Percentiles rank a stretch among this genome's conserved stretches.
phyloP scores from a whole-genome alignment of 2,113 vertebrate species.

The Triplophysa tibetana region DNA sequence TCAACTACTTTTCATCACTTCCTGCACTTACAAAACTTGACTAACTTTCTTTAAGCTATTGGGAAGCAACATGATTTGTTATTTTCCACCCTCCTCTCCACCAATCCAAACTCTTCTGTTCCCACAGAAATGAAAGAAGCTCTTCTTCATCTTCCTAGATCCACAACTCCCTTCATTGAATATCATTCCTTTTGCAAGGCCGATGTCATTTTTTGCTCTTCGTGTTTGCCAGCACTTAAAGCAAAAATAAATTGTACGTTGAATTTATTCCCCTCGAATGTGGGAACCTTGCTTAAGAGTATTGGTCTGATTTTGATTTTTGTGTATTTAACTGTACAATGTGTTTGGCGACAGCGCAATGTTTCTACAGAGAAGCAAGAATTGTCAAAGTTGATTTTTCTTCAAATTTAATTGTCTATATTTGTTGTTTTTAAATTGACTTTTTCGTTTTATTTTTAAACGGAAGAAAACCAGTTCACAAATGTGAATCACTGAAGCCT shows the following conservation, averaged over 20 bases:
- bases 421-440: slow-evolving; percentile 54
- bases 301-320: slow-evolving; percentile 24
- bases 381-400: slow-evolving; percentile 39
- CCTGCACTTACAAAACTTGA: neutral
- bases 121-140: neutral
- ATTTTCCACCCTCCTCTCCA: slow-evolving; percentile 9
- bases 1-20: neutral
- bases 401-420: slow-evolving; percentile 36
- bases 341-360: slow-evolving; percentile 5
- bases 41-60: neutral
- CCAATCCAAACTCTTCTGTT: neutral
- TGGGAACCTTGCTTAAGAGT: slow-evolving; percentile 25
- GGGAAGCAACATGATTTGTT: too few relatives aligned
- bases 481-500: slow-evolving; percentile 24
- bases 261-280: slow-evolving; percentile 28
- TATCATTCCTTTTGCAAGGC: slow-evolving; percentile 39
- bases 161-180: neutral
- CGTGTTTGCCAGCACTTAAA: slow-evolving; percentile 35
- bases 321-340: slow-evolving; percentile 41
- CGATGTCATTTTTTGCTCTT: slow-evolving; percentile 21
- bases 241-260: slow-evolving; percentile 16
- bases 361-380: slow-evolving; percentile 14
- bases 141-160: neutral
- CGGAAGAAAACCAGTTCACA: neutral
- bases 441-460: slow-evolving; percentile 24